Evolutionary conservation across 1,140 invertebrate genomes (phyloP), one percentile per base, ranked within the genome.

Genomic region (Zaprionus gabonicus): DNA sequence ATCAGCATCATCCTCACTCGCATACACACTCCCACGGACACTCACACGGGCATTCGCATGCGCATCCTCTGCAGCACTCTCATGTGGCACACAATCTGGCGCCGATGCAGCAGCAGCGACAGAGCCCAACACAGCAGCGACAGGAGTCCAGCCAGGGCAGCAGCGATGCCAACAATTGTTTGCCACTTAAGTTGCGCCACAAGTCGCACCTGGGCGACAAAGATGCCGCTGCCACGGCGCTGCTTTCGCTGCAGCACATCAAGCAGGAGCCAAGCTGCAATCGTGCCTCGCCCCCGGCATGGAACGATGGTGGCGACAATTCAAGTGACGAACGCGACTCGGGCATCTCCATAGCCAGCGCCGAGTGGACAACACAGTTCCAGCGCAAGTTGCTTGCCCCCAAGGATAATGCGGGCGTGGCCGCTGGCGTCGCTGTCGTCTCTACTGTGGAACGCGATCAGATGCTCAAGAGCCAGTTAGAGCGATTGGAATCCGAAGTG

Each of bases 131-230:
- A 17, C 62, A 17, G 55, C 38, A 41, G 13, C 20, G 46, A 13
- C 46, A 51, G 68, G 51, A 46, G n/a, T 46, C n/a, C 72, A 67
- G 27, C 65, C 63, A 27, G 58, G 70, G 15, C 27, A 65, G 20
- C 25, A 91, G 70, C 23, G 91, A 92, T 69, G 75, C 87, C 59
- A 92, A 95, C 88, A 96, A 95, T 81, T 95, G 95, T 76, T 92
- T 98, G 73, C 98, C 98, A 0, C 95, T 98, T 78, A 98, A 98
- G 93, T 94, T 98, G 62, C 95, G 98, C 77, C 97, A 99, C 94
- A 99, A 98, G 92, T 96, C 96, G n/a, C 96, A 97, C 81, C 94
- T 98, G 53, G 97, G 97, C 0, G 97, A 98, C 91, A 97, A 97
- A 82, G 97, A 97, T 86, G 96, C 96, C 1, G 96, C 96, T 0